phyloP scores from a whole-genome alignment of 1,140 invertebrate genomes.

The Leptoteleia sp. region DNA sequence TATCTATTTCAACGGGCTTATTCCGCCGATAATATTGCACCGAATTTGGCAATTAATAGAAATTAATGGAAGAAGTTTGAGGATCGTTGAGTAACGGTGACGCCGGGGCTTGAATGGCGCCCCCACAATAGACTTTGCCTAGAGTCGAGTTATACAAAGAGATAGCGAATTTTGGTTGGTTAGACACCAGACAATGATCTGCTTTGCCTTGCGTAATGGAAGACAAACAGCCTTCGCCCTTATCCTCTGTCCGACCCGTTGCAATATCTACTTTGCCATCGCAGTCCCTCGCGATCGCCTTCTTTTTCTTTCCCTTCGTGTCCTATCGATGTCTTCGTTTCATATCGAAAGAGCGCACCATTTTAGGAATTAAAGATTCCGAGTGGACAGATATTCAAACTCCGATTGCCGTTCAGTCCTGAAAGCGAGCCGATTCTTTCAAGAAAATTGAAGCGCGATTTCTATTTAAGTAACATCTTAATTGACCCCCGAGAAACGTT shows the following conservation, averaged over 20 bases:
- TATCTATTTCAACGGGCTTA: constrained; percentile 19
- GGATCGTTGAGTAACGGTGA: constrained; percentile 51
- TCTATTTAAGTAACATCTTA: constrained; percentile 4
- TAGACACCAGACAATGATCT: constrained; percentile 76
- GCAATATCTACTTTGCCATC: constrained; percentile 38
- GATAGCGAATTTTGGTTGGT: constrained; percentile 75
- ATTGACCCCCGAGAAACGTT: constrained; percentile 1
- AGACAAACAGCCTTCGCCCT: constrained; percentile 75
- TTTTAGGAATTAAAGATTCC: constrained; percentile 32
- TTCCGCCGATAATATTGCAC: constrained; percentile 36
- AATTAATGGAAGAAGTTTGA: constrained; percentile 68
- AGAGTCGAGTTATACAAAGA: constrained; percentile 69
- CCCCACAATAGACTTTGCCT: constrained; percentile 72
- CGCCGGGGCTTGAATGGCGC: constrained; percentile 58
- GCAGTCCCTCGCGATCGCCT: constrained; percentile 18
- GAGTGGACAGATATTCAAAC: constrained; percentile 10
- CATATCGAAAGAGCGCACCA: constrained; percentile 20
- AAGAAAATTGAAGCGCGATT: constrained; percentile 19
- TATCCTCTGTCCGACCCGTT: constrained; percentile 59
- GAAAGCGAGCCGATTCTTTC: constrained; percentile 5
- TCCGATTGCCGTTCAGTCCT: constrained; percentile 13
- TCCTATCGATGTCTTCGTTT: constrained; percentile 40
- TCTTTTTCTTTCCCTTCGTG: constrained; percentile 16
- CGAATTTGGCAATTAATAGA: constrained; percentile 68
- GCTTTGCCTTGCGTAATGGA: constrained; percentile 76